Evolutionary conservation across 2,113 vertebrate species (phyloP), one percentile per base, ranked within the genome.

Genomic region (Ochotona curzoniae): DNA sequence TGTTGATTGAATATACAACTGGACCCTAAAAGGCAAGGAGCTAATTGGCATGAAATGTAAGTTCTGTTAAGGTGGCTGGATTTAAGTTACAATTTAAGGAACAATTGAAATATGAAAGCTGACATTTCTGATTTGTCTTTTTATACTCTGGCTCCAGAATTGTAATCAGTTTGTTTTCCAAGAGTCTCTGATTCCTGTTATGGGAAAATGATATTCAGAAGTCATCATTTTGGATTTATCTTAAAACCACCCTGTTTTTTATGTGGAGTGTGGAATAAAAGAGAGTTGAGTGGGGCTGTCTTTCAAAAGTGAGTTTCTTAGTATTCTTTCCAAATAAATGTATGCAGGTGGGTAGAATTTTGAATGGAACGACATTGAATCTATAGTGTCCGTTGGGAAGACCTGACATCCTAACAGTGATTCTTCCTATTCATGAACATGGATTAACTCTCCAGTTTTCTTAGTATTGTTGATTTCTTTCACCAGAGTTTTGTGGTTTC

Each of bases 81-180:
- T 81, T 86, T 83, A 73, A 88, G 89, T n/a, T 32, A 12, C 11
- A 78, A 63, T 66, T 78, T 85, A 64, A 93, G 87, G 44, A 64
- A 67, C 94, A 14, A 8, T 71, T 92, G 84, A 51, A 57, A 67
- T 83, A 49, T 84, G 69, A 47, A 83, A 88, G 76, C 3, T 51
- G 54, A 67, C 26, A 38, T n/a, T 54, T n/a, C 12, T 89, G 35
- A 57, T 79, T 80, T 74, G 25, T 80, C 38, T 54, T 85, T 44
- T 38, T 51, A 38, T 4, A 60, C 28, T 88, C 54, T 76, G 87
- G 44, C 20, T 30, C n/a, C 54, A 93, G 18, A 93, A 54, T 51
- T 87, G 6, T 35, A 69, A 89, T 44, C 73, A 91, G 32, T 57
- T 81, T 30, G 12, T 70, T 84, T 69, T 38, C 82, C 84, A 93